A percentile compares a stretch with the other conserved stretches of the same genome.
phyloP scores from a whole-genome alignment of 2,888 invertebrate genomes.

The Macroteleia sp. region DNA sequence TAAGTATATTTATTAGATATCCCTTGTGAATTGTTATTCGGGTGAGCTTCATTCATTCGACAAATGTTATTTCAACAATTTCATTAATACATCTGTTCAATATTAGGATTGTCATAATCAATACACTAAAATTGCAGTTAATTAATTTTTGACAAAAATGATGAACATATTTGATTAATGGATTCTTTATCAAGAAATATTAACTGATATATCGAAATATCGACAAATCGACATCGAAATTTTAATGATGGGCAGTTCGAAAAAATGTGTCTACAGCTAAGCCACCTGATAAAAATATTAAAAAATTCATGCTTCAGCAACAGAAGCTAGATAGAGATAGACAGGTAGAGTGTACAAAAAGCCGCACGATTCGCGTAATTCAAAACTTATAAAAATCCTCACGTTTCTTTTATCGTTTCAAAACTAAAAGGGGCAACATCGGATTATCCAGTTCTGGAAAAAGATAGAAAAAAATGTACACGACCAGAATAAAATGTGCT shows the following conservation, averaged over 20 bases:
- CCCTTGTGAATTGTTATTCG: too few species aligned
- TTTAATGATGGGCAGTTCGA: neutral
- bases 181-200: too few species aligned
- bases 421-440: constrained; percentile 66
- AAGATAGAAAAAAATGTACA: constrained; percentile 39
- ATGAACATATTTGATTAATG: too few species aligned
- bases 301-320: constrained; percentile 56
- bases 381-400: constrained; percentile 67
- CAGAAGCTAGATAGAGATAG: constrained; percentile 44
- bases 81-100: too few species aligned
- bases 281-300: constrained; percentile 30
- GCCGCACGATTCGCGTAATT: constrained; percentile 34
- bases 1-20: too few species aligned
- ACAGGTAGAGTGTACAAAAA: constrained; percentile 32
- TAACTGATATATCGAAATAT: neutral
- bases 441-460: constrained; percentile 69
- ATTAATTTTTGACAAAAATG: too few species aligned
- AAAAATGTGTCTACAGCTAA: constrained; percentile 28
- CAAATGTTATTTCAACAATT: too few species aligned
- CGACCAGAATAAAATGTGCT: too few species aligned
- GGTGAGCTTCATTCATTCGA: too few species aligned
- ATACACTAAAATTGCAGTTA: too few species aligned
- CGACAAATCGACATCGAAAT: neutral
- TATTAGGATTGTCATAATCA: too few species aligned
- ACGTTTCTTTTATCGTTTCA: constrained; percentile 68